phyloP scores from a whole-genome alignment of 1,140 invertebrate species.

The Elymnias hypermnestra region DNA sequence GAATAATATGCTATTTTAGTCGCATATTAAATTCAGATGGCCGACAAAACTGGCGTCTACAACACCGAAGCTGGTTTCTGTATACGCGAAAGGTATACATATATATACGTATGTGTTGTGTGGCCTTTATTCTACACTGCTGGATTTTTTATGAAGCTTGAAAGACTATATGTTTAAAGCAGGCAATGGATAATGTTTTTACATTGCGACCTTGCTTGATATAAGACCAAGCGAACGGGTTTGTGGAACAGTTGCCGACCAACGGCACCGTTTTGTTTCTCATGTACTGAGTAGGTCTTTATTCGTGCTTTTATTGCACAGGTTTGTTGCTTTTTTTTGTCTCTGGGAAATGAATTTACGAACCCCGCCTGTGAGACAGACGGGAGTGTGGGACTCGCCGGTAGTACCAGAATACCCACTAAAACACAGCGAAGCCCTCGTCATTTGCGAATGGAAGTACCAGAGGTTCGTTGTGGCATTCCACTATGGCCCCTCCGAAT shows the following conservation, averaged over 20 bases:
- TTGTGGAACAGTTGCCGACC: slow-evolving; percentile 27
- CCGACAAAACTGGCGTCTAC: slow-evolving; percentile 8
- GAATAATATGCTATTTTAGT: slow-evolving; percentile 33
- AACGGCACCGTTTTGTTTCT: slow-evolving; percentile 35
- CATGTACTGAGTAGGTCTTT: too few relatives aligned
- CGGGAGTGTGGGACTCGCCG: too few relatives aligned
- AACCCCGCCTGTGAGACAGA: too few relatives aligned
- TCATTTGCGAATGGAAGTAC: too few relatives aligned
- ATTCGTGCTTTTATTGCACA: too few relatives aligned
- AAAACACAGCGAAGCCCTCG: too few relatives aligned
- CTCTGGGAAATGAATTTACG: too few relatives aligned
- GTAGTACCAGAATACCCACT: too few relatives aligned
- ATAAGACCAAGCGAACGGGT: slow-evolving; percentile 29
- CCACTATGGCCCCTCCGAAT: too few relatives aligned
- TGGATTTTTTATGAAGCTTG: slow-evolving; percentile 3
- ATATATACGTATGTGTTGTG: not conserved
- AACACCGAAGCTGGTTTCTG: not conserved
- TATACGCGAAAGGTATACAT: not conserved
- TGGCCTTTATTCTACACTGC: slow-evolving; percentile 10
- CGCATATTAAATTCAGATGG: slow-evolving; percentile 21
- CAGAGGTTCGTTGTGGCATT: too few relatives aligned
- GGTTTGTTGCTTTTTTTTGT: too few relatives aligned
- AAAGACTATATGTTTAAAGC: slow-evolving; percentile 14
- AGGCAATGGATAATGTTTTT: slow-evolving; percentile 24
- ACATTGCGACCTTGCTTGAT: slow-evolving; percentile 26